A percentile compares a stretch with the other conserved stretches of the same genome.
These are phyloP conservation scores for Drosophila anomalata DNA, from an alignment of 2,888 invertebrate genomes.

Conservation along the genomic window DNA sequence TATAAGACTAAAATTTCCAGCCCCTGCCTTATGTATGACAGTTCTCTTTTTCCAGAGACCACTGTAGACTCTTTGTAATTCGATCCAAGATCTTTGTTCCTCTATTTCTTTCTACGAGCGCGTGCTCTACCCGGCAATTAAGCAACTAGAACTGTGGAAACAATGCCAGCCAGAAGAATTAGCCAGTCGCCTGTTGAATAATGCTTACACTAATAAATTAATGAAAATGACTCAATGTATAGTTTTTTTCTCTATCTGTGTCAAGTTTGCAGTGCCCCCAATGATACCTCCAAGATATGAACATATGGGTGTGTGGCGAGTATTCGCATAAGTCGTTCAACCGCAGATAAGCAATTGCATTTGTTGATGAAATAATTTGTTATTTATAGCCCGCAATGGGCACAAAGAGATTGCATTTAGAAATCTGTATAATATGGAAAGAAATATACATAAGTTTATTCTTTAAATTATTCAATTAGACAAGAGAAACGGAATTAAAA, in stretches of 20 bases:
- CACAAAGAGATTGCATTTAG: slow-evolving; percentile 37
- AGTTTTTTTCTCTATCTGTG: slow-evolving; percentile 51
- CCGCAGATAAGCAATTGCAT: slow-evolving; percentile 23
- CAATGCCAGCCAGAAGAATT: slow-evolving; percentile 8
- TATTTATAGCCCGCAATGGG: slow-evolving; percentile 31
- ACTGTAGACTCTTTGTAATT: slow-evolving; percentile 30
- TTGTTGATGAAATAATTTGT: slow-evolving; percentile 34
- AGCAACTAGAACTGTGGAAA: slow-evolving; percentile 22
- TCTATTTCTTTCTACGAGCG: slow-evolving; percentile 10
- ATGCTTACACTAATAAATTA: slow-evolving; percentile 67
- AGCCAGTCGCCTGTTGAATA: slow-evolving; percentile 54
- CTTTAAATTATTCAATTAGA: too few species aligned
- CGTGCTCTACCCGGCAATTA: slow-evolving; percentile 36
- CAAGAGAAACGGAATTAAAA: too few species aligned
- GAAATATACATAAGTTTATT: too few species aligned
- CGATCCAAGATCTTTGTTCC: slow-evolving; percentile 22
- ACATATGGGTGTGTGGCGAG: background rate
- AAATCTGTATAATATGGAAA: slow-evolving; percentile 26
- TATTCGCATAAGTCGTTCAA: slow-evolving; percentile 28
- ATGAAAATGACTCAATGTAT: slow-evolving; percentile 57
- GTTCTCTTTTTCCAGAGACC: background rate
- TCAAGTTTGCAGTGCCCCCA: slow-evolving; percentile 71
- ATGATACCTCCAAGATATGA: slow-evolving; percentile 47
- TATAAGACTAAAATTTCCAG: too few species aligned
- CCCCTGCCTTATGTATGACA: too few species aligned